Evolutionary conservation across 1,140 invertebrate species (phyloP).

Genomic region (Tetraneura akinire): DNA sequence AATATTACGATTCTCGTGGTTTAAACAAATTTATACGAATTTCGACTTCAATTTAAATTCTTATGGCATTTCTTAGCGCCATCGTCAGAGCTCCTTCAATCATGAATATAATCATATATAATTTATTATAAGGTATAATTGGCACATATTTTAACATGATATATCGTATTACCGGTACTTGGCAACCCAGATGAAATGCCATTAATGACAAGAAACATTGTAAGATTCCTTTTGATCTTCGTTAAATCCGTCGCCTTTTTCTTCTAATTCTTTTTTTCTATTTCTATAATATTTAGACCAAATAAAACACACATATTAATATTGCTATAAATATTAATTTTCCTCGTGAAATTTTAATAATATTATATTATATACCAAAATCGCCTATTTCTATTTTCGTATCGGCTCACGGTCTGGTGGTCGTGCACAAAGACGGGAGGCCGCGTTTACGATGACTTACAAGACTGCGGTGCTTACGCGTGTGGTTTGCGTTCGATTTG

Average conservation of each 20-base stretch:
- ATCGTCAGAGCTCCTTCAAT: conserved; percentile 1
- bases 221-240: neutral
- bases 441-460: neutral
- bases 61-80: neutral
- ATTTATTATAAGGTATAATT: conserved; percentile 31
- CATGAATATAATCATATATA: conserved; percentile 12
- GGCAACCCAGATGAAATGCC: conserved; percentile 11
- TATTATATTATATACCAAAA: conserved; percentile 4
- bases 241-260: conserved; percentile 4
- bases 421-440: conserved; percentile 8
- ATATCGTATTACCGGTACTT: conserved; percentile 32
- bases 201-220: conserved; percentile 31
- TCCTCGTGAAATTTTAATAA: neutral
- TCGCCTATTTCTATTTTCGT: conserved; percentile 20
- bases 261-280: neutral
- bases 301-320: neutral
- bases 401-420: conserved; percentile 31
- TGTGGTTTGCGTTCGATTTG: conserved; percentile 8
- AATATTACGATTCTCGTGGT: too few species aligned
- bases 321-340: neutral
- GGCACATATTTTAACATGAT: conserved; percentile 36
- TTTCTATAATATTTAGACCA: conserved; percentile 2
- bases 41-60: neutral
- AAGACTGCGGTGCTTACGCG: neutral
- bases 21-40: too few species aligned